These are phyloP conservation scores for Emydocephalus ijimae DNA, from an alignment of 2,113 vertebrate species.

Conservation along the genomic window DNA sequence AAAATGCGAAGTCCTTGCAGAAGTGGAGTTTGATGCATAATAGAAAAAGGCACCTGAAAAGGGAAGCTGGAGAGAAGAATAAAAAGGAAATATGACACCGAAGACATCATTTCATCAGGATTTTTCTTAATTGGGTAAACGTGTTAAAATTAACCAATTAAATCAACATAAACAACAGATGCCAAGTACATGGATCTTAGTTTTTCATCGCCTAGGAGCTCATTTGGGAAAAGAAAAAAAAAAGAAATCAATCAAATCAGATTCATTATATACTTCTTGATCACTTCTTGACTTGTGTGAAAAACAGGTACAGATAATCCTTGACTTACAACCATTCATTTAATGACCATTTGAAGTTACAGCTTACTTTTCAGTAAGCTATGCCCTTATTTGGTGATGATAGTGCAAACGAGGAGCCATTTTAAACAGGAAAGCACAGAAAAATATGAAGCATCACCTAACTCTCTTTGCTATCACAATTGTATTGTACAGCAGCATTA, in stretches of 20 bases:
- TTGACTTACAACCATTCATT: neutral
- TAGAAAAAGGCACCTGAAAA: neutral
- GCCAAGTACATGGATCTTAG: neutral
- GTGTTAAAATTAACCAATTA: neutral
- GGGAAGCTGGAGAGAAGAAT: neutral
- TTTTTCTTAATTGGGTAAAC: neutral
- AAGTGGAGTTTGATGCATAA: neutral
- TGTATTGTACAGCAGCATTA: neutral
- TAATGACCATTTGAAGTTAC: neutral
- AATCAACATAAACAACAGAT: neutral
- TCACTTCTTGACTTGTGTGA: neutral
- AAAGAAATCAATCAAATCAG: neutral
- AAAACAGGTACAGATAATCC: neutral
- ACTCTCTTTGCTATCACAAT: neutral
- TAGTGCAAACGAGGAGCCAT: neutral
- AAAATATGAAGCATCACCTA: neutral
- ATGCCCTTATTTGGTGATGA: neutral
- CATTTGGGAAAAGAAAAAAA: neutral
- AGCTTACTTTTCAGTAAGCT: neutral
- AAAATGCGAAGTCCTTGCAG: neutral
- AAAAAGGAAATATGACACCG: neutral
- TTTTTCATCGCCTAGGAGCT: neutral
- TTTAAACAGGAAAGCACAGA: neutral
- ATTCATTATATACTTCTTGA: neutral
- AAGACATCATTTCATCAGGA: neutral